These are phyloP conservation scores for Apostichopus leukothele DNA, from an alignment of 53 echinoderm and acorn worm genomes.

Conservation along the genomic window DNA sequence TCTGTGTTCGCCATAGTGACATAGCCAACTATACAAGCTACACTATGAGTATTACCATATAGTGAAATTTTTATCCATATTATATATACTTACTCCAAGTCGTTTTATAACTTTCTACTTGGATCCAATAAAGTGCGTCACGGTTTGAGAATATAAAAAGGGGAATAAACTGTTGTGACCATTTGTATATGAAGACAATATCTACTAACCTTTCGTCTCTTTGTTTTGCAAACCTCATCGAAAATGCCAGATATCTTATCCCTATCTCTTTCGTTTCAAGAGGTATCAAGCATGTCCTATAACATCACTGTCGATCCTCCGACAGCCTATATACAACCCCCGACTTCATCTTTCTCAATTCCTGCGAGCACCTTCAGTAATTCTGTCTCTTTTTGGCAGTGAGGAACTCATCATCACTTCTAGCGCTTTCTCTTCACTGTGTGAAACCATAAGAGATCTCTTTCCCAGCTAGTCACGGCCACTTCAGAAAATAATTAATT, in stretches of 20 bases:
- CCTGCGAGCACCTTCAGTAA: neutral
- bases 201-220: neutral
- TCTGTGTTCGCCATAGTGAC: too few species aligned
- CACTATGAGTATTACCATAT: too few species aligned
- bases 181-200: too few species aligned
- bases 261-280: neutral
- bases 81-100: too few species aligned
- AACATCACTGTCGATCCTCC: neutral
- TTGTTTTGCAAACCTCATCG: neutral
- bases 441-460: neutral
- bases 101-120: too few species aligned
- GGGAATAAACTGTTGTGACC: too few species aligned
- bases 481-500: constrained; percentile 42
- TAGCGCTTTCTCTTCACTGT: neutral
- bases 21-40: too few species aligned
- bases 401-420: neutral
- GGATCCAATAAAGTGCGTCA: too few species aligned
- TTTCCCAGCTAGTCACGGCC: constrained; percentile 36
- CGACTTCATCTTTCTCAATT: neutral
- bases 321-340: neutral
- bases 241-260: neutral
- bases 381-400: neutral
- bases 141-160: too few species aligned
- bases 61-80: too few species aligned
- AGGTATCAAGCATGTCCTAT: neutral